Evolutionary conservation across 2,113 vertebrate species (phyloP).

Genomic region (Promerops cafer): DNA sequence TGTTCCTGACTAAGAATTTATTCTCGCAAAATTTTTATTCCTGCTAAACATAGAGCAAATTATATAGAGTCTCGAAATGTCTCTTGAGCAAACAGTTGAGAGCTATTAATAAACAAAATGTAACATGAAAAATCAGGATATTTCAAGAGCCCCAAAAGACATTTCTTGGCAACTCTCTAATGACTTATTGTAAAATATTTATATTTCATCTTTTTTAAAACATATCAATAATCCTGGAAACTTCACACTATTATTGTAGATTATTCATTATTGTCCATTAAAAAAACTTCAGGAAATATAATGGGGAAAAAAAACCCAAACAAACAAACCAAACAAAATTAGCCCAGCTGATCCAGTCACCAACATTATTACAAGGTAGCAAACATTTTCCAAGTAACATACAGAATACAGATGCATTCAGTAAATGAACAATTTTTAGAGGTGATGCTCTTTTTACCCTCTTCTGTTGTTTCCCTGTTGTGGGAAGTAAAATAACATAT

Average conservation of each 20-base stretch:
- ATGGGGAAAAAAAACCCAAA: background rate
- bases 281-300: background rate
- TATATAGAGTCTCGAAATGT: background rate
- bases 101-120: slow-evolving; percentile 38
- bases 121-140: slow-evolving; percentile 11
- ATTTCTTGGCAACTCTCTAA: slow-evolving; percentile 5
- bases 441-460: background rate
- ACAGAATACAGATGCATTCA: background rate
- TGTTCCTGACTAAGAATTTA: slow-evolving; percentile 16
- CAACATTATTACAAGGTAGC: background rate
- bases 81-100: slow-evolving; percentile 21
- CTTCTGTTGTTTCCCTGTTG: background rate
- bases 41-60: background rate
- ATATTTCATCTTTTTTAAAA: background rate
- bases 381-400: background rate
- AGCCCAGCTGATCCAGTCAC: background rate
- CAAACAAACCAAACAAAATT: background rate
- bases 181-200: slow-evolving; percentile 33
- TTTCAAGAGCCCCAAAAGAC: background rate
- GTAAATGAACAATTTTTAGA: background rate
- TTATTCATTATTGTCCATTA: background rate
- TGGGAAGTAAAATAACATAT: background rate
- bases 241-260: background rate
- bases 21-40: background rate
- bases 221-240: background rate